Conservation (phyloP, 2,113 vertebrate genomes). For the Xyrauchen texanus region DNA sequence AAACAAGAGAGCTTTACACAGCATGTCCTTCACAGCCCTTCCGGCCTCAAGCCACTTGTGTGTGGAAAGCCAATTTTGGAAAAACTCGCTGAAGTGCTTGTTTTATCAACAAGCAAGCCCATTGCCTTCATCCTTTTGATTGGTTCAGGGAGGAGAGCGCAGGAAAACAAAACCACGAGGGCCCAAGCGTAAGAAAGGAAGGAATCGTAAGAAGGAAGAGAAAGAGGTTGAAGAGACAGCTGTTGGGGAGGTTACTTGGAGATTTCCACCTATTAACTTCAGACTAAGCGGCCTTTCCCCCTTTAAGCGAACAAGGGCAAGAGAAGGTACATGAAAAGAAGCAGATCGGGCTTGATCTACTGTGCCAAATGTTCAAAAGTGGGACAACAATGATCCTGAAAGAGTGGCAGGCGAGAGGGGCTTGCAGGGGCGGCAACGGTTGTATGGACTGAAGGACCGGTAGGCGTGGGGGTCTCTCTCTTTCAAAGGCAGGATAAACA, state of each 20-base stretch:
- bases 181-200: constrained; percentile 60
- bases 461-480: constrained; percentile 56
- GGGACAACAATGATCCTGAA: constrained; percentile 58
- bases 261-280: constrained; percentile 82
- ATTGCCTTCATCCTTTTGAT: constrained; percentile 66
- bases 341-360: constrained; percentile 73
- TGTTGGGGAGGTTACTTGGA: constrained; percentile 80
- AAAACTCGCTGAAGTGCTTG: constrained; percentile 69
- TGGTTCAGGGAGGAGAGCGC: constrained; percentile 59
- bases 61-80: constrained; percentile 71
- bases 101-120: constrained; percentile 64
- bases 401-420: constrained; percentile 42
- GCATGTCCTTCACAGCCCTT: constrained; percentile 63
- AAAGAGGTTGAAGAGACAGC: constrained; percentile 73
- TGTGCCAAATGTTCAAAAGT: constrained; percentile 78
- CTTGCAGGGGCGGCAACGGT: constrained; percentile 54
- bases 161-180: constrained; percentile 57
- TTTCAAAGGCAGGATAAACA: constrained; percentile 80
- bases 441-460: constrained; percentile 63
- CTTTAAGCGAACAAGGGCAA: constrained; percentile 75
- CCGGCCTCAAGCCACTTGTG: constrained; percentile 75
- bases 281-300: constrained; percentile 72
- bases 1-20: constrained; percentile 44
- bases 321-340: constrained; percentile 70
- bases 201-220: constrained; percentile 49